These are phyloP conservation scores for Eristalinus aeneus DNA, from an alignment of 2,888 invertebrate genomes.

Conservation along the genomic window DNA sequence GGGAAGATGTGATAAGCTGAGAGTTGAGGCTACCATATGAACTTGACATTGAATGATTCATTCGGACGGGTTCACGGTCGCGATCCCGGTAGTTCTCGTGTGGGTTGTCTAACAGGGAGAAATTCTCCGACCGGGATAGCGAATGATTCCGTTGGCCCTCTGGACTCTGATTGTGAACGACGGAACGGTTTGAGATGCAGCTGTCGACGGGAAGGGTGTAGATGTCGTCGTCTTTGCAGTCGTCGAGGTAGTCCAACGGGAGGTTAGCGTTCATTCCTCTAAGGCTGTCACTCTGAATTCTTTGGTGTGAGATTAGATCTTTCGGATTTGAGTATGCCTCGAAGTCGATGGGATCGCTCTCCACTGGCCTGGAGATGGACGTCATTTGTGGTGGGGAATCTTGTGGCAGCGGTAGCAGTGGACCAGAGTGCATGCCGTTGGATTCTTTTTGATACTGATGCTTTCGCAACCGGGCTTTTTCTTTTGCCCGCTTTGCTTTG, in stretches of 20 bases:
- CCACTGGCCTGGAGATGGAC: slow-evolving; percentile 67
- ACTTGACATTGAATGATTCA: slow-evolving; percentile 78
- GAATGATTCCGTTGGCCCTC: slow-evolving; percentile 66
- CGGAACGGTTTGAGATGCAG: slow-evolving; percentile 75
- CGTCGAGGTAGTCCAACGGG: slow-evolving; percentile 12
- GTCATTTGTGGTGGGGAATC: slow-evolving; percentile 72
- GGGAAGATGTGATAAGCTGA: background rate
- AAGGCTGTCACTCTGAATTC: slow-evolving; percentile 75
- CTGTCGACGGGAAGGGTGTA: slow-evolving; percentile 79
- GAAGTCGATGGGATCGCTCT: slow-evolving; percentile 74
- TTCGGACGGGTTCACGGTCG: slow-evolving; percentile 74
- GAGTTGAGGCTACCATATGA: slow-evolving; percentile 77
- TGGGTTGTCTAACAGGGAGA: slow-evolving; percentile 22
- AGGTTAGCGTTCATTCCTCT: slow-evolving; percentile 69
- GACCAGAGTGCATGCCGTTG: slow-evolving; percentile 77
- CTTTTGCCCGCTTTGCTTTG: slow-evolving; percentile 86
- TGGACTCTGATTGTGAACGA: slow-evolving; percentile 72
- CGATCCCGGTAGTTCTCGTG: slow-evolving; percentile 38
- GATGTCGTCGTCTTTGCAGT: slow-evolving; percentile 78
- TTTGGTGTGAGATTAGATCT: slow-evolving; percentile 81
- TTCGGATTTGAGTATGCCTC: slow-evolving; percentile 82
- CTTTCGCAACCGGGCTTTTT: slow-evolving; percentile 85
- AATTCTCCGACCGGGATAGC: slow-evolving; percentile 38
- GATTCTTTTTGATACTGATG: slow-evolving; percentile 79
- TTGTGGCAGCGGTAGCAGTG: slow-evolving; percentile 76